These are phyloP conservation scores for Oxyruncus cristatus DNA, from an alignment of 2,113 vertebrate genomes.

Conservation along the genomic window DNA sequence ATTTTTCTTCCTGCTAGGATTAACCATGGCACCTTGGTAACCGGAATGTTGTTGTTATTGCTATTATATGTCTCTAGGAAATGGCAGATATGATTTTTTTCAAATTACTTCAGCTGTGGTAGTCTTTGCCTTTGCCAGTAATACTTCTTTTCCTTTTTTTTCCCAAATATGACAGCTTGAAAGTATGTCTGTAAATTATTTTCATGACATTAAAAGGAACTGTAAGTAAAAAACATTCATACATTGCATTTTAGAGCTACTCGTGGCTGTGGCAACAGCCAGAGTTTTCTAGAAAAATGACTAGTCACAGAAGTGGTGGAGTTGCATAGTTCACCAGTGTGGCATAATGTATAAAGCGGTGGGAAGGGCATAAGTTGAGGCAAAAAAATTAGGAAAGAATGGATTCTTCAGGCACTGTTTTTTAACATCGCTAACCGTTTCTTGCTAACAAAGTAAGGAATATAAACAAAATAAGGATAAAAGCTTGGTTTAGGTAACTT, in stretches of 20 bases:
- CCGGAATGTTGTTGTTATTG: not conserved
- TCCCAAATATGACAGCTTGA: not conserved
- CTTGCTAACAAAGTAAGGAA: not conserved
- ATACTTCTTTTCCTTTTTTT: not conserved
- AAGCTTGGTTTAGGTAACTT: not conserved
- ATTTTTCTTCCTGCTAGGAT: not conserved
- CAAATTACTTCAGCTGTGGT: not conserved
- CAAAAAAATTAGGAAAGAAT: not conserved
- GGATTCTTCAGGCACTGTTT: not conserved
- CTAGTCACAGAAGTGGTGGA: not conserved
- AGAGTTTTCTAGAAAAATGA: not conserved
- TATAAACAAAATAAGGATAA: not conserved
- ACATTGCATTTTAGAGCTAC: not conserved
- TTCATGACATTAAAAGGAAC: not conserved
- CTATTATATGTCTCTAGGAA: not conserved
- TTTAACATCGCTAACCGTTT: not conserved
- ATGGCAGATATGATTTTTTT: not conserved
- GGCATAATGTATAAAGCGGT: not conserved
- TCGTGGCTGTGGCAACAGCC: not conserved
- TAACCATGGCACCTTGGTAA: constrained; percentile 16
- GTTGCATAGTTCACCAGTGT: not conserved
- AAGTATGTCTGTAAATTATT: not conserved
- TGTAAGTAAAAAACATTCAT: not conserved
- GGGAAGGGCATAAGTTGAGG: not conserved
- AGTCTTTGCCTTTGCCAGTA: not conserved